phyloP scores from a whole-genome alignment of 2,113 vertebrate species.

The Oreochromis spilurus region DNA sequence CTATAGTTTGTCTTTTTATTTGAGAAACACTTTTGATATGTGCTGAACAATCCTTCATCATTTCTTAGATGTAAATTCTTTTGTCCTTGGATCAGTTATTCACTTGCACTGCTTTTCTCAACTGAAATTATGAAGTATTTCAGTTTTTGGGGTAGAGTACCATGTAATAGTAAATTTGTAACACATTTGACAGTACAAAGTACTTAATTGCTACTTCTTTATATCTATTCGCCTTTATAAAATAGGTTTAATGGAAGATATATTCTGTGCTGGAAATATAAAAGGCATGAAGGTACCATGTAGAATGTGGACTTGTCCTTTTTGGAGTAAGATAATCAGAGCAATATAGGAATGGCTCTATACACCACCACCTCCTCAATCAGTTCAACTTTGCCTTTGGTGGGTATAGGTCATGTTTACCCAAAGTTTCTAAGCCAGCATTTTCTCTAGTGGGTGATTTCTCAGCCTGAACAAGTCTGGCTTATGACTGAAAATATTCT shows the following conservation, averaged over 20 bases:
- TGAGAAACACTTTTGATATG: background rate
- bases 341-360: background rate
- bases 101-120: background rate
- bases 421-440: background rate
- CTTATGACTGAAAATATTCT: background rate
- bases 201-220: background rate
- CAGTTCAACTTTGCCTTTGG: background rate
- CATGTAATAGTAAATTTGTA: background rate
- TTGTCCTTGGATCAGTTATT: background rate
- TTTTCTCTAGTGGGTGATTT: background rate
- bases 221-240: background rate
- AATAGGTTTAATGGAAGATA: background rate
- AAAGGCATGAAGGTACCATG: background rate
- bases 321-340: background rate
- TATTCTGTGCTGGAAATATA: background rate
- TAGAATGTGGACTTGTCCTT: background rate
- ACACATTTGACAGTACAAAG: background rate
- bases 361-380: background rate
- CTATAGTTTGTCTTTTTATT: background rate
- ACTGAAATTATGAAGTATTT: background rate
- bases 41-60: background rate
- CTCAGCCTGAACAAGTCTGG: background rate
- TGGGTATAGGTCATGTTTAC: background rate
- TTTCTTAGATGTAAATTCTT: background rate
- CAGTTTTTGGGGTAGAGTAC: background rate